Conservation (phyloP, 2,797 vertebrate species). For the Gymnodraco acuticeps region DNA sequence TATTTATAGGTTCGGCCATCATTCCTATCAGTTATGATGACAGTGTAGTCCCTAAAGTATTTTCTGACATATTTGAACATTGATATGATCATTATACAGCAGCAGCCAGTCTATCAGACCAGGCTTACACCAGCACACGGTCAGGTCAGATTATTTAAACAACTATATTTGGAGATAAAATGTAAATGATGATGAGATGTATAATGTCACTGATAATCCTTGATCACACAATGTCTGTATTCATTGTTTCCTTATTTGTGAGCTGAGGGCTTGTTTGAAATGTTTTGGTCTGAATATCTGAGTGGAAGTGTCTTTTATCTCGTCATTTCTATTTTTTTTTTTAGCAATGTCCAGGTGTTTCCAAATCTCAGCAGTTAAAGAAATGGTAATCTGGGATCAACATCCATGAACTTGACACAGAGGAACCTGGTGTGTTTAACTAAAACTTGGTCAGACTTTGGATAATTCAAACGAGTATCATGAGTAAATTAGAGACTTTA, state of each 20-base stretch:
- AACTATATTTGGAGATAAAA: neutral
- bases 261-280: neutral
- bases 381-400: neutral
- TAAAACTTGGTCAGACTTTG: neutral
- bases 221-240: neutral
- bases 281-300: neutral
- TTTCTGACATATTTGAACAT: constrained; percentile 3
- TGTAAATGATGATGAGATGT: neutral
- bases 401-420: neutral
- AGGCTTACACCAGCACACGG: neutral
- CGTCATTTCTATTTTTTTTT: neutral
- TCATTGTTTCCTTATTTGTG: neutral
- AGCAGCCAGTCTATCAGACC: constrained; percentile 4
- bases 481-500: neutral
- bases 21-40: neutral
- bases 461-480: neutral
- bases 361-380: neutral
- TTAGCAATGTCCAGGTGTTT: neutral
- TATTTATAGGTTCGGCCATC: constrained; percentile 7
- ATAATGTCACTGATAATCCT: neutral
- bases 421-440: neutral
- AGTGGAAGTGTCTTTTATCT: neutral
- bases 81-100: constrained; percentile 2
- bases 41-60: neutral
- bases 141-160: neutral